phyloP scores from a whole-genome alignment of 1,140 invertebrate genomes.

The Lanistes nyassanus region DNA sequence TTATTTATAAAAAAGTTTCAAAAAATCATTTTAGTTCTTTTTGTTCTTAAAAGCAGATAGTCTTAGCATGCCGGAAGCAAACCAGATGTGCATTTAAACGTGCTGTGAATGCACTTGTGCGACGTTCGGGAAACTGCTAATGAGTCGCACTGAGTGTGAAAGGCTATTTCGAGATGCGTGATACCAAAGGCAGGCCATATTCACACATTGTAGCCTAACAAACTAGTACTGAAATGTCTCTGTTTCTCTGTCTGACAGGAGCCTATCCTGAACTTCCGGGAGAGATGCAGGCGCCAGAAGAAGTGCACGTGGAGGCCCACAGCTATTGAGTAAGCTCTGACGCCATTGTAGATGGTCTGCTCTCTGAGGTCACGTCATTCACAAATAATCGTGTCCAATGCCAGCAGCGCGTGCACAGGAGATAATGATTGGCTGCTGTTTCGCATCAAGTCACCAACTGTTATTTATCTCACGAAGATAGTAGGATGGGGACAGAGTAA shows the following conservation, averaged over 20 bases:
- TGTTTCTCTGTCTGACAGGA: conserved; percentile 1
- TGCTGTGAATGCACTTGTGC: too few species aligned
- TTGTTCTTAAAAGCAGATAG: too few species aligned
- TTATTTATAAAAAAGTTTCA: too few species aligned
- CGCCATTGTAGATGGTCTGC: too few species aligned
- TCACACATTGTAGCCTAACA: too few species aligned
- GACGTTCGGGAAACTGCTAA: too few species aligned
- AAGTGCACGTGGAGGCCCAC: conserved; percentile 21
- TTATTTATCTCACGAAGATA: background rate
- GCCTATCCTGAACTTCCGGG: conserved; percentile 18
- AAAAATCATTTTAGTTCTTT: too few species aligned
- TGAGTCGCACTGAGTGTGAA: background rate
- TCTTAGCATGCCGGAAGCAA: too few species aligned
- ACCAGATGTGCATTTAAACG: too few species aligned
- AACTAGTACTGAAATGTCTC: too few species aligned
- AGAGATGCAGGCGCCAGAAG: background rate
- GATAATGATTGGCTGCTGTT: background rate
- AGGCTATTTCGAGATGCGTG: background rate
- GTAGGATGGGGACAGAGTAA: background rate
- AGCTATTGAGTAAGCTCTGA: background rate
- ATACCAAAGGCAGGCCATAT: background rate
- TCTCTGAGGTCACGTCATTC: background rate
- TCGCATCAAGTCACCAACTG: background rate
- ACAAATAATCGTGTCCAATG: background rate
- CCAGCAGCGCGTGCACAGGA: background rate